Evolutionary conservation across 2,888 invertebrate genomes (phyloP).

Genomic region (Abscondita cerata): DNA sequence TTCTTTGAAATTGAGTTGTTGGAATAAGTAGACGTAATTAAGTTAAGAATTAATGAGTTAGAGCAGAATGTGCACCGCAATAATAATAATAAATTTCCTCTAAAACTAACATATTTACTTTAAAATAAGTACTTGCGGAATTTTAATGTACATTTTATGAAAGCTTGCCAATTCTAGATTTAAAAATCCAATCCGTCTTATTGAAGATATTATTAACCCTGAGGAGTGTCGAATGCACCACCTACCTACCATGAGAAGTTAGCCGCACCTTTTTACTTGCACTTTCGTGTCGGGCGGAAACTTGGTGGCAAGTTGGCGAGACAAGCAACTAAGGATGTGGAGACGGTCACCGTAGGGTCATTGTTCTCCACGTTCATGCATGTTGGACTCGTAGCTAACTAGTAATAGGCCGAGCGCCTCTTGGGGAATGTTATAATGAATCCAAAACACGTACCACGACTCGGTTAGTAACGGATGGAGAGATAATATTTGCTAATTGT

Average conservation of each 20-base stretch:
- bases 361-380: slow-evolving; percentile 32
- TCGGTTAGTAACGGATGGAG: neutral
- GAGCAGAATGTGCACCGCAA: too few species aligned
- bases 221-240: slow-evolving; percentile 9
- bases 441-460: slow-evolving; percentile 6
- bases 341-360: slow-evolving; percentile 33
- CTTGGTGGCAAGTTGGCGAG: slow-evolving; percentile 36
- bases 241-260: slow-evolving; percentile 28
- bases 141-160: neutral
- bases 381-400: slow-evolving; percentile 13
- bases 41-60: too few species aligned
- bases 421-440: neutral
- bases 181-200: neutral
- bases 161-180: slow-evolving; percentile 1
- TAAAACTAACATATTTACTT: too few species aligned
- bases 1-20: too few species aligned
- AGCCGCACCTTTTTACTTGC: slow-evolving; percentile 21
- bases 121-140: neutral
- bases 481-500: slow-evolving; percentile 3
- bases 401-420: neutral
- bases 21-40: too few species aligned
- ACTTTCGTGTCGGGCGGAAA: slow-evolving; percentile 33
- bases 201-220: slow-evolving; percentile 8
- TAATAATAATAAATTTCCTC: too few species aligned
- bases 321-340: slow-evolving; percentile 38